Evolutionary conservation across 2,888 invertebrate genomes (phyloP).

Genomic region (Epinotia nisella): DNA sequence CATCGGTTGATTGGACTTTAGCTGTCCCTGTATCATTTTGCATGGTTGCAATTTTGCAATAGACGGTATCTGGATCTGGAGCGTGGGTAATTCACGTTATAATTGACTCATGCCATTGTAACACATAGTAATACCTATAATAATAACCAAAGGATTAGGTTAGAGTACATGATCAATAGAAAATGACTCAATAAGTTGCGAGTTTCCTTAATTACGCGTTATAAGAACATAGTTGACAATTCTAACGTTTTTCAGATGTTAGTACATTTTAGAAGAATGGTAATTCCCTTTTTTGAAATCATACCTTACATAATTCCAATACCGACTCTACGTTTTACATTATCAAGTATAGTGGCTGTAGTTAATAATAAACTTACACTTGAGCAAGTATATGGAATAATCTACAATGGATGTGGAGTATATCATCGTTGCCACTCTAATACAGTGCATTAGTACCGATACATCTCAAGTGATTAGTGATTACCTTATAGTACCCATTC

Average conservation of each 20-base stretch:
- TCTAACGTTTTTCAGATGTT: too few relatives aligned
- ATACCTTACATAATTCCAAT: background rate
- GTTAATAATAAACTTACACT: too few relatives aligned
- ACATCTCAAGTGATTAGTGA: conserved; percentile 4
- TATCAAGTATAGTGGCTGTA: too few relatives aligned
- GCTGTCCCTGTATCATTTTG: background rate
- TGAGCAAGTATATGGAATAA: too few relatives aligned
- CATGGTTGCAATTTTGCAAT: conserved; percentile 6
- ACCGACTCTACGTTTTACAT: too few relatives aligned
- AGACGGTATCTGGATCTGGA: conserved; percentile 31
- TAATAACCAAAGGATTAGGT: background rate
- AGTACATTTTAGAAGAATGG: too few relatives aligned
- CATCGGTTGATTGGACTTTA: conserved; percentile 4
- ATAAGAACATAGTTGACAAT: background rate
- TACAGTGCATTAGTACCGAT: conserved; percentile 5
- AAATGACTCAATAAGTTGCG: background rate
- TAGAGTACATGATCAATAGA: background rate
- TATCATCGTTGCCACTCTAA: conserved; percentile 7
- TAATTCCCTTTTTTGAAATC: too few relatives aligned
- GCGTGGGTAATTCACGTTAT: conserved; percentile 31
- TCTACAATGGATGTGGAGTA: background rate
- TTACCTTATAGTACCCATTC: background rate
- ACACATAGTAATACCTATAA: background rate
- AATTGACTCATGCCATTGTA: conserved; percentile 6
- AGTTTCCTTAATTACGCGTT: background rate